Evolutionary conservation across 2,797 vertebrate species (phyloP).

Genomic region (Sebastes elongatus): DNA sequence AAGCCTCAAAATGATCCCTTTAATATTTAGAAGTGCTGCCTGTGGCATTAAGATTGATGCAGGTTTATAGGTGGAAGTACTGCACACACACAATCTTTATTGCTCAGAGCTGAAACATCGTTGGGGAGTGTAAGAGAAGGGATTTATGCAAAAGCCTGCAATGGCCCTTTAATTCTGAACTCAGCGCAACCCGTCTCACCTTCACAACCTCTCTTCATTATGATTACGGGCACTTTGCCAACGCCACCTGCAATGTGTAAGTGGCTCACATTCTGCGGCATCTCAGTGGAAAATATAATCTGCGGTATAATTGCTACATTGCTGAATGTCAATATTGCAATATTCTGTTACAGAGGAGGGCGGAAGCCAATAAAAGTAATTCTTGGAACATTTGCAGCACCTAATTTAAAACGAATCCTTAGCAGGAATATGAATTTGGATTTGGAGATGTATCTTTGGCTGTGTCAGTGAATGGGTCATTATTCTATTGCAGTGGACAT

Average conservation of each 20-base stretch:
- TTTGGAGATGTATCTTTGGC: constrained; percentile 8
- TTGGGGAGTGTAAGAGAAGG: background rate
- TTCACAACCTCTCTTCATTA: constrained; percentile 41
- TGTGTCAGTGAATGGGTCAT: constrained; percentile 35
- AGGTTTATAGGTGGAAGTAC: constrained; percentile 1
- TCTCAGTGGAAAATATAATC: constrained; percentile 35
- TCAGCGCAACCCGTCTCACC: constrained; percentile 5
- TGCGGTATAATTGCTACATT: constrained; percentile 33
- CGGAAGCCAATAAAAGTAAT: constrained; percentile 10
- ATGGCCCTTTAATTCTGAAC: constrained; percentile 47
- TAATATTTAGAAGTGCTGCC: constrained; percentile 39
- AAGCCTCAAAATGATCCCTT: constrained; percentile 1
- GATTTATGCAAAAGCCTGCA: constrained; percentile 16
- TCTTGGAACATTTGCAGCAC: constrained; percentile 42
- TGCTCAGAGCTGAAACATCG: background rate
- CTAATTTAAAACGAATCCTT: constrained; percentile 46
- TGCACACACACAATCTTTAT: constrained; percentile 3
- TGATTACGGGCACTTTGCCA: constrained; percentile 39
- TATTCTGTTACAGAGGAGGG: constrained; percentile 2
- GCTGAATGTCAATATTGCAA: constrained; percentile 30
- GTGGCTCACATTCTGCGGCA: constrained; percentile 18
- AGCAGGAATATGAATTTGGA: constrained; percentile 38
- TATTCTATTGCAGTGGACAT: constrained; percentile 26
- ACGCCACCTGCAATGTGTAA: constrained; percentile 40
- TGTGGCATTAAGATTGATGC: constrained; percentile 15